Conservation (phyloP, 2,888 invertebrate genomes). For the Drosophila austrosaltans region DNA sequence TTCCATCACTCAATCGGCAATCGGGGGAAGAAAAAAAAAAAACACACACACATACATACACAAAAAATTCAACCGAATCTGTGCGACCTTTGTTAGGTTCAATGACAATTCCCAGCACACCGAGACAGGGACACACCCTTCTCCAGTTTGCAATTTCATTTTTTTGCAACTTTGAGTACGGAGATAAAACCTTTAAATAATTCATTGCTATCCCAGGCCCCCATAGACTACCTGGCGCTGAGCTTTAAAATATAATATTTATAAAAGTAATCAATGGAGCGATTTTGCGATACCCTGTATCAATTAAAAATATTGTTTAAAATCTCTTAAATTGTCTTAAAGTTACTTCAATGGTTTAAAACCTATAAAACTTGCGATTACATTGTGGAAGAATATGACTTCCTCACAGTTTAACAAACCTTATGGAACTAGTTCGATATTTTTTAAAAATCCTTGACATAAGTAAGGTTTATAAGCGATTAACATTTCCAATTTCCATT, state of each 20-base stretch:
- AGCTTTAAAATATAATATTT: constrained; percentile 9
- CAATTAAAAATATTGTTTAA: no score
- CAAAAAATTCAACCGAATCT: neutral
- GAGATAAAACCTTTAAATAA: constrained; percentile 14
- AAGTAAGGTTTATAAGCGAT: no score
- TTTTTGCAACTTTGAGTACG: constrained; percentile 10
- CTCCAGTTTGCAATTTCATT: constrained; percentile 12
- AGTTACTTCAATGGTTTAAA: no score
- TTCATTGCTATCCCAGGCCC: constrained; percentile 10
- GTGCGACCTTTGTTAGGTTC: constrained; percentile 16
- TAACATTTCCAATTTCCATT: no score
- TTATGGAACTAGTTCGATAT: no score
- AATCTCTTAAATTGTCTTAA: no score
- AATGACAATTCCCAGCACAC: constrained; percentile 16
- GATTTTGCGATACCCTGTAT: neutral
- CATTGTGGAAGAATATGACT: no score
- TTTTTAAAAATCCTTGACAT: no score
- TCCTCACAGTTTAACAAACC: no score
- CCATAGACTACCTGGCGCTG: constrained; percentile 13
- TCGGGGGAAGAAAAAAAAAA: no score
- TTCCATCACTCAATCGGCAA: constrained; percentile 14
- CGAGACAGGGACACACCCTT: constrained; percentile 7
- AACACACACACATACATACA: no score
- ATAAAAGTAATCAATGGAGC: neutral
- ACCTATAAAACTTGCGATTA: no score